A percentile compares a stretch with the other conserved stretches of the same genome.
Evolutionary conservation across 1,140 invertebrate species (phyloP).

Genomic region (Caerostris darwini): DNA sequence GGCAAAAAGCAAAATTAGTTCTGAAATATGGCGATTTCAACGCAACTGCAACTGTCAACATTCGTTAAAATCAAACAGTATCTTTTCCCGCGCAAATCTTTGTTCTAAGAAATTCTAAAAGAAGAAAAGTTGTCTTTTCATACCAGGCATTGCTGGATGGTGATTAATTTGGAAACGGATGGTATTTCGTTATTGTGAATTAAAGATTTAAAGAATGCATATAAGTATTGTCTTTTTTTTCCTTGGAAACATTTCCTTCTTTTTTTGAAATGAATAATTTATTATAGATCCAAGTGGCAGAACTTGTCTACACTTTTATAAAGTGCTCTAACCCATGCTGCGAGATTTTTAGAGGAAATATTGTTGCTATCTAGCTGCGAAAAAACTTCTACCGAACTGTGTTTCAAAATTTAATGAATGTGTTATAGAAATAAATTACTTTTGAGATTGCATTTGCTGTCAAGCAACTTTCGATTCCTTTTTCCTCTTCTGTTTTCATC

Average conservation of each 20-base stretch:
- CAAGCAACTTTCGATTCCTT: not conserved
- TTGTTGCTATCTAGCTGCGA: not conserved
- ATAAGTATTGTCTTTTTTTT: not conserved
- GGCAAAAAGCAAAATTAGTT: conserved; percentile 44
- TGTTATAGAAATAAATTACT: conserved; percentile 22
- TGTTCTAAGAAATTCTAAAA: not conserved
- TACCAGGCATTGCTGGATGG: not conserved
- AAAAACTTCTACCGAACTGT: not conserved
- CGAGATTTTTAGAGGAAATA: not conserved
- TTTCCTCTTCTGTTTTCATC: not conserved
- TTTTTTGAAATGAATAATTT: conserved; percentile 48
- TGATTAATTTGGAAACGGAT: conserved; percentile 52
- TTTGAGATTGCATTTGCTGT: not conserved
- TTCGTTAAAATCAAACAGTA: conserved; percentile 64
- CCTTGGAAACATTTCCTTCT: not conserved
- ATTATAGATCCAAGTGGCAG: not conserved
- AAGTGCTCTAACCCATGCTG: not conserved
- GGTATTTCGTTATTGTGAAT: conserved; percentile 31
- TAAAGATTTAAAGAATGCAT: conserved; percentile 43
- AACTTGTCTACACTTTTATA: not conserved
- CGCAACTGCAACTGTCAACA: conserved; percentile 57
- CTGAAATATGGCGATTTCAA: conserved; percentile 51
- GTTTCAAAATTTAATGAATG: conserved; percentile 5
- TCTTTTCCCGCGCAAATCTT: not conserved
- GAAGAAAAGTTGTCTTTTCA: not conserved